A percentile compares a stretch with the other conserved stretches of the same genome.
These are phyloP conservation scores for Xestia ashworthii DNA, from an alignment of 2,888 invertebrate genomes.

Conservation along the genomic window DNA sequence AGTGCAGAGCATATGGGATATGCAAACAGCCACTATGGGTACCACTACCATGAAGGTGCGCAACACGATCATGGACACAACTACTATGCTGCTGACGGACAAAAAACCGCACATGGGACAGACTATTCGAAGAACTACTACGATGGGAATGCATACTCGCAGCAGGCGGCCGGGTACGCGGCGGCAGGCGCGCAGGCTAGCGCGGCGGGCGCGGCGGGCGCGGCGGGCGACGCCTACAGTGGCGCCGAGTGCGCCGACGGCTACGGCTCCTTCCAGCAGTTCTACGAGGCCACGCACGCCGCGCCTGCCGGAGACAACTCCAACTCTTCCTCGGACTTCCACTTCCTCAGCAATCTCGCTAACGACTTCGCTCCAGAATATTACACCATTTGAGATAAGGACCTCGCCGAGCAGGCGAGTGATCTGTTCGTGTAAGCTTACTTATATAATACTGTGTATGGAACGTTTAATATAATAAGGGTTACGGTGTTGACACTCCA, in stretches of 20 bases:
- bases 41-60: constrained; percentile 87
- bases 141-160: constrained; percentile 82
- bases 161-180: constrained; percentile 79
- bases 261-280: constrained; percentile 93
- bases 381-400: constrained; percentile 92
- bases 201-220: constrained; percentile 87
- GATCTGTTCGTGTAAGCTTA: constrained; percentile 87
- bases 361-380: constrained; percentile 98
- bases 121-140: constrained; percentile 90
- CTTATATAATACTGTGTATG: constrained; percentile 59
- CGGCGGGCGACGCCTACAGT: constrained; percentile 86
- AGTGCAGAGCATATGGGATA: constrained; percentile 85
- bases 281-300: constrained; percentile 91
- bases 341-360: constrained; percentile 97
- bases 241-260: constrained; percentile 91
- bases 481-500: constrained; percentile 76
- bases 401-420: constrained; percentile 89
- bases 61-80: constrained; percentile 86
- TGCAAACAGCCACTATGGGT: constrained; percentile 87
- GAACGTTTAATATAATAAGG: constrained; percentile 64
- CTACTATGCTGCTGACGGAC: constrained; percentile 87
- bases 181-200: constrained; percentile 72
- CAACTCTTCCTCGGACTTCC: constrained; percentile 98
- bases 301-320: constrained; percentile 94
- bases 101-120: constrained; percentile 87